phyloP scores from a whole-genome alignment of 2,797 vertebrate species.

The Antennarius maculatus region DNA sequence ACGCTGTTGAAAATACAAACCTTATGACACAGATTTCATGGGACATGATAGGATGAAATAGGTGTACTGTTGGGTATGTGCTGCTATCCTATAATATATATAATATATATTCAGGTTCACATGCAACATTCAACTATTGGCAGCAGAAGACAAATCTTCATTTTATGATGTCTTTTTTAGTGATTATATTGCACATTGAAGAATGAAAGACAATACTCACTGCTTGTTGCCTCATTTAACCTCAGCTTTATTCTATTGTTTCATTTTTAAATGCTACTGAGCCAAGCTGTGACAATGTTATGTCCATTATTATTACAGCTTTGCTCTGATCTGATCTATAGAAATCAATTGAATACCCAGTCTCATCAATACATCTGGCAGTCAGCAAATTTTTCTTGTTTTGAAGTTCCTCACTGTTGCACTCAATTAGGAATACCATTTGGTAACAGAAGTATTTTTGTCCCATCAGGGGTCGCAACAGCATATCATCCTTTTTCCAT shows the following conservation, averaged over 20 bases:
- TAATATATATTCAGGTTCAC: conserved; percentile 6
- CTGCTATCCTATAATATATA: conserved; percentile 3
- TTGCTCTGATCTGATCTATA: no score
- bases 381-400: no score
- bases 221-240: conserved; percentile 7
- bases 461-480: no score
- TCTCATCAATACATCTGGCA: no score
- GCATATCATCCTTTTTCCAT: no score
- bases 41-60: not conserved
- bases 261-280: conserved; percentile 13
- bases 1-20: conserved; percentile 30
- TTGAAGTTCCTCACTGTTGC: not conserved
- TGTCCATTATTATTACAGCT: not conserved
- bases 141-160: not conserved
- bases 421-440: not conserved
- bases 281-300: conserved; percentile 23
- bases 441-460: no score
- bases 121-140: not conserved
- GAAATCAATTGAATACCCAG: no score
- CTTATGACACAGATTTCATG: not conserved
- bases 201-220: not conserved
- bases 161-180: not conserved
- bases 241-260: conserved; percentile 6
- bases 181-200: not conserved
- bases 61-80: conserved; percentile 25